Conservation (phyloP, 2,888 invertebrate species). For the Cyaniris semiargus region DNA sequence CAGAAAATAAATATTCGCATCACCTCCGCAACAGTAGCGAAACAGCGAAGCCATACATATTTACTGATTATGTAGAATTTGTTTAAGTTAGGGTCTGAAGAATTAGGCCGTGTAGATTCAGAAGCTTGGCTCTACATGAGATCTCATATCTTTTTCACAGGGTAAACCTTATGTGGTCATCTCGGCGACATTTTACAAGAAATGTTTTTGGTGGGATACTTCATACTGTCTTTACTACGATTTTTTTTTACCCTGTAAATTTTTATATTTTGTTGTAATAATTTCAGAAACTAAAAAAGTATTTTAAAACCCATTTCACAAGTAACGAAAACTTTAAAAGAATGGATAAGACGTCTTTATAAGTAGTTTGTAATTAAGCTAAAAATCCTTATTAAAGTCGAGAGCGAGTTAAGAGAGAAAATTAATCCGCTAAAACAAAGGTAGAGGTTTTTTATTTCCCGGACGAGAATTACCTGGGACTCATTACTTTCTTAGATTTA, state of each 20-base stretch:
- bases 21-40: too few species aligned
- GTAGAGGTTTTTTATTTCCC: conserved; percentile 28
- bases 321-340: conserved; percentile 26
- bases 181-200: too few species aligned
- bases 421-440: conserved; percentile 40
- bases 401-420: conserved; percentile 31
- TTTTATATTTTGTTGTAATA: background rate
- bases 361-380: conserved; percentile 32
- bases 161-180: too few species aligned
- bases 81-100: too few species aligned
- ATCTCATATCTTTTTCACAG: too few species aligned
- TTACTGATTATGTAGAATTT: too few species aligned
- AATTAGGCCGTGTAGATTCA: too few species aligned
- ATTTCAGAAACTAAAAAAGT: background rate
- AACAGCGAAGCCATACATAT: too few species aligned
- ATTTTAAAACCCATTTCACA: conserved; percentile 5
- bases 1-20: too few species aligned
- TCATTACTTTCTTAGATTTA: conserved; percentile 9
- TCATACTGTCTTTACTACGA: too few species aligned
- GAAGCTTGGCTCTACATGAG: too few species aligned
- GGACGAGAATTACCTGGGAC: conserved; percentile 29
- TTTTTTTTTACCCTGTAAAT: background rate
- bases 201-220: too few species aligned
- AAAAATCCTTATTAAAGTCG: conserved; percentile 31
- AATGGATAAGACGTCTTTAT: conserved; percentile 32